A percentile compares a stretch with the other conserved stretches of the same genome.
These are phyloP conservation scores for Neodon shergylaensis DNA, from an alignment of 2,113 vertebrate species.

Conservation along the genomic window DNA sequence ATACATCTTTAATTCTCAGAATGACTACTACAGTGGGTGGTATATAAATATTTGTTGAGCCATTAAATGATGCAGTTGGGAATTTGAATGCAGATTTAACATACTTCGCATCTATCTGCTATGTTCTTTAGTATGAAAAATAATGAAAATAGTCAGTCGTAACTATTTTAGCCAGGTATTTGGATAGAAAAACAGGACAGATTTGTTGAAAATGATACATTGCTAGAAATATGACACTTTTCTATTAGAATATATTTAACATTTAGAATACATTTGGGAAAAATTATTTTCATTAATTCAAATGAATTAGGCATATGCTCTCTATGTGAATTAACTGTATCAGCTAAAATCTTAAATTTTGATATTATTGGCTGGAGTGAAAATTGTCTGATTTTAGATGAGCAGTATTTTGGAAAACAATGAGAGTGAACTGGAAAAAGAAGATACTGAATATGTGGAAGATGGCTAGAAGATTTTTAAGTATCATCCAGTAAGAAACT, in stretches of 20 bases:
- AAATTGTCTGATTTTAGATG: neutral
- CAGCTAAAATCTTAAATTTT: slow-evolving; percentile 31
- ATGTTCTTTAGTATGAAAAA: slow-evolving; percentile 53
- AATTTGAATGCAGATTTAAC: slow-evolving; percentile 56
- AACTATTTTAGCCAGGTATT: slow-evolving; percentile 56
- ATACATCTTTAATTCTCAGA: slow-evolving; percentile 58
- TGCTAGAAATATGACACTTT: slow-evolving; percentile 38
- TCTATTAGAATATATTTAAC: slow-evolving; percentile 29
- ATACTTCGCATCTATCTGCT: slow-evolving; percentile 31
- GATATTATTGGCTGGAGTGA: neutral
- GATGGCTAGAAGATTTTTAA: neutral
- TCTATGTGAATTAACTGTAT: neutral
- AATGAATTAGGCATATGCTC: slow-evolving; percentile 2
- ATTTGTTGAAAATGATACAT: slow-evolving; percentile 49
- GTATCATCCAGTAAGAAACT: slow-evolving; percentile 1
- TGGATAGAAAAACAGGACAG: slow-evolving; percentile 46
- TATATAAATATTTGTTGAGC: slow-evolving; percentile 66
- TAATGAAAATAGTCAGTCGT: slow-evolving; percentile 49
- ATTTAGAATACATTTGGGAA: neutral
- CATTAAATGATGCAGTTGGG: slow-evolving; percentile 53
- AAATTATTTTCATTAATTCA: neutral
- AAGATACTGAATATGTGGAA: neutral
- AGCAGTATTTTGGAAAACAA: neutral
- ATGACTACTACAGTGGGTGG: slow-evolving; percentile 16
- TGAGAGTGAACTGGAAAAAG: neutral